These are phyloP conservation scores for Vimba vimba DNA, from an alignment of 2,113 vertebrate genomes.

Conservation along the genomic window DNA sequence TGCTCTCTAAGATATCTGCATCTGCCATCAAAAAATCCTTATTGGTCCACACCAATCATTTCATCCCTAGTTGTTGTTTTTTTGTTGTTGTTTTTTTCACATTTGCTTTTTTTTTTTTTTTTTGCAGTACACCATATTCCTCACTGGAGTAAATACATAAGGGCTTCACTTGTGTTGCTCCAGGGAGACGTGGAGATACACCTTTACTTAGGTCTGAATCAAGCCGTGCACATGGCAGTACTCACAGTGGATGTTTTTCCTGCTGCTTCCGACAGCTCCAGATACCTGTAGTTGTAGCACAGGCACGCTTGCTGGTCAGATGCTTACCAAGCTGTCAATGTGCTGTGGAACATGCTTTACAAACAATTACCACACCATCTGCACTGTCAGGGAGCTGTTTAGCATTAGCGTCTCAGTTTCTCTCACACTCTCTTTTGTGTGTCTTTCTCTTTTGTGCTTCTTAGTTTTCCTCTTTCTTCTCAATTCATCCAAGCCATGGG, in stretches of 20 bases:
- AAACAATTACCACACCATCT: slow-evolving; percentile 78
- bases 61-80: too few relatives aligned
- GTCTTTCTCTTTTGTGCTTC: not conserved
- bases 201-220: slow-evolving; percentile 4
- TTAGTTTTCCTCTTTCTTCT: slow-evolving; percentile 11
- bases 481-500: slow-evolving; percentile 33
- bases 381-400: slow-evolving; percentile 63
- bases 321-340: slow-evolving; percentile 70
- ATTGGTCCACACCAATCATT: too few relatives aligned
- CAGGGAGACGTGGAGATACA: not conserved
- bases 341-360: slow-evolving; percentile 71
- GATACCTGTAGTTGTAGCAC: slow-evolving; percentile 64
- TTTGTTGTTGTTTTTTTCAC: not conserved
- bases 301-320: slow-evolving; percentile 51
- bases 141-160: not conserved
- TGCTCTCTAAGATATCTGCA: not conserved
- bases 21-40: not conserved
- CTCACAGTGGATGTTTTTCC: slow-evolving; percentile 35
- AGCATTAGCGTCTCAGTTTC: slow-evolving; percentile 26
- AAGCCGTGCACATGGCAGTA: slow-evolving; percentile 1
- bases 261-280: slow-evolving; percentile 54
- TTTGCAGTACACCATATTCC: not conserved
- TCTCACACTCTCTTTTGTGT: not conserved
- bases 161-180: slow-evolving; percentile 1
- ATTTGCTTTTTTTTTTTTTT: not conserved